Evolutionary conservation across 2,888 invertebrate species (phyloP).

Genomic region (Odontothrips loti): DNA sequence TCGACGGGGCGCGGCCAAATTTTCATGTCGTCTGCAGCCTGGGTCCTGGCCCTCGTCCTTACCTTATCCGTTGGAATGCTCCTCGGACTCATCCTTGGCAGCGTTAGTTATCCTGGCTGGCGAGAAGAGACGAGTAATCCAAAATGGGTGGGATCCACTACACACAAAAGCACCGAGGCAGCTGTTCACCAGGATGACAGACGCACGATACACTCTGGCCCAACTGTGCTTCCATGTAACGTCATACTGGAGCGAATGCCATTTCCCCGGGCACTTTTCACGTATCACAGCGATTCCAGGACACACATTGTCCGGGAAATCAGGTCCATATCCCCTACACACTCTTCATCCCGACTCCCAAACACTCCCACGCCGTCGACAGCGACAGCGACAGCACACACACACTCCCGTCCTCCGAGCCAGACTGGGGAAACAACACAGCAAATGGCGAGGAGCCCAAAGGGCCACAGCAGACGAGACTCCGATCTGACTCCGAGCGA

Average conservation of each 20-base stretch:
- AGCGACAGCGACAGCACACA: background rate
- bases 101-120: background rate
- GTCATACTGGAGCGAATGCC: constrained; percentile 12
- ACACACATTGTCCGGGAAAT: background rate
- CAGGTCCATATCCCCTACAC: constrained; percentile 15
- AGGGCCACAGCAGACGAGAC: no score
- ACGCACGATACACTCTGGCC: background rate
- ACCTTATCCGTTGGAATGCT: constrained; percentile 13
- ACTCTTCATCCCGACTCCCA: background rate
- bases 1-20: constrained; percentile 3
- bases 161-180: constrained; percentile 10
- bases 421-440: constrained; percentile 12
- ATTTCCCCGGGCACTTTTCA: background rate
- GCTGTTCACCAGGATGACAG: constrained; percentile 14
- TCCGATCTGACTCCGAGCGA: background rate
- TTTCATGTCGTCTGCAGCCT: background rate
- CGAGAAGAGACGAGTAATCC: constrained; percentile 15
- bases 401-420: background rate
- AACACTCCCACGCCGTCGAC: background rate
- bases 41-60: background rate
- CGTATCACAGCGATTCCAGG: background rate
- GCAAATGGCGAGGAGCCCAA: background rate
- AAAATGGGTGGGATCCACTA: background rate
- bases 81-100: constrained; percentile 25
- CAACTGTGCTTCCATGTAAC: background rate